Evolutionary conservation across 2,113 vertebrate species (phyloP).

Genomic region (Gobius niger): DNA sequence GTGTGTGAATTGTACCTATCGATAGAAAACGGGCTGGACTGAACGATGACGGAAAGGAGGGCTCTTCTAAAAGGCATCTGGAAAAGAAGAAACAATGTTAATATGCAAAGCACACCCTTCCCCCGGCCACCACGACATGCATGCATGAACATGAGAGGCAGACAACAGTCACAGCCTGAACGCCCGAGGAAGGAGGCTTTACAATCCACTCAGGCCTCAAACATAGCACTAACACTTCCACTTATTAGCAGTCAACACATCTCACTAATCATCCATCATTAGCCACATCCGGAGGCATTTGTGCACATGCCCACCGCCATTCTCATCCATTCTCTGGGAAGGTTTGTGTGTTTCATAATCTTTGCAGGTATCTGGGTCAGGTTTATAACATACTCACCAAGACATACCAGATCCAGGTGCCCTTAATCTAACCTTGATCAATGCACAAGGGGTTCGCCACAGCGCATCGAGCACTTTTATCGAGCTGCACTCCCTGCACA

Average conservation of each 20-base stretch:
- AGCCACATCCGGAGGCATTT: slow-evolving; percentile 11
- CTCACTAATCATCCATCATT: slow-evolving; percentile 21
- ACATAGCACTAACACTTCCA: not conserved
- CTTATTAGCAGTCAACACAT: slow-evolving; percentile 23
- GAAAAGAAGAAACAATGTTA: slow-evolving; percentile 39
- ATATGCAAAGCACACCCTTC: slow-evolving; percentile 62
- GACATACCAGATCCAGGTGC: not conserved
- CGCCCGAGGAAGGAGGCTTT: slow-evolving; percentile 12
- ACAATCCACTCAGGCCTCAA: not conserved
- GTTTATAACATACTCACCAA: slow-evolving; percentile 4
- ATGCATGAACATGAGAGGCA: slow-evolving; percentile 53
- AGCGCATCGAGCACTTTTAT: slow-evolving; percentile 17
- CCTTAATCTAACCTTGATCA: slow-evolving; percentile 46
- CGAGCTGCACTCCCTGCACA: slow-evolving; percentile 17
- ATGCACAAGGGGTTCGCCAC: not conserved
- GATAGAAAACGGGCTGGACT: not conserved
- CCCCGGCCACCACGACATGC: slow-evolving; percentile 49
- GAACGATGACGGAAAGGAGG: slow-evolving; percentile 9
- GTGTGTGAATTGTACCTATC: too few relatives aligned
- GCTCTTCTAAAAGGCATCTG: slow-evolving; percentile 22
- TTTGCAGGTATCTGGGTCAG: slow-evolving; percentile 23
- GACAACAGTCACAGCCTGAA: slow-evolving; percentile 20
- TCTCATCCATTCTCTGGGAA: not conserved
- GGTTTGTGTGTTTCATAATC: slow-evolving; percentile 10
- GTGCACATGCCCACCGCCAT: not conserved